Percentiles rank a stretch among this genome's conserved stretches.
phyloP scores from a whole-genome alignment of 2,113 vertebrate species.

The Panthera leo region DNA sequence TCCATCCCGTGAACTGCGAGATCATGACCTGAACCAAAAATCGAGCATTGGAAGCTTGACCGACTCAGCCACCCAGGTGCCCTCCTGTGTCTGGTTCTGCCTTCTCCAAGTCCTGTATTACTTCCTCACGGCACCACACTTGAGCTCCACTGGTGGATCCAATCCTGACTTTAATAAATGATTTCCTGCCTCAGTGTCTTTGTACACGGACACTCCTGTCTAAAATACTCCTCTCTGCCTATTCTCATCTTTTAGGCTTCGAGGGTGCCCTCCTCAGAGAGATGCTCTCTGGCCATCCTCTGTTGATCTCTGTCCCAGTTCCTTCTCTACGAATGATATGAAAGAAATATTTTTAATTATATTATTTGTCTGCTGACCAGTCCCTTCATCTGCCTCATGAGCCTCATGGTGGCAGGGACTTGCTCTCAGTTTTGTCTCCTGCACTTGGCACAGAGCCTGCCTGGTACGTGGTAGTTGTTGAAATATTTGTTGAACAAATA shows the following conservation, averaged over 20 bases:
- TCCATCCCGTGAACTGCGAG: no score
- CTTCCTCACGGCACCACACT: background rate
- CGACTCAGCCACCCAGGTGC: no score
- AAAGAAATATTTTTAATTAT: background rate
- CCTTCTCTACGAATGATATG: background rate
- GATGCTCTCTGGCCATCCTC: background rate
- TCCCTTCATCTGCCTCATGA: background rate
- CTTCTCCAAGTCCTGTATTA: background rate
- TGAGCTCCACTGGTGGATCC: background rate
- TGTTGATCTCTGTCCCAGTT: background rate
- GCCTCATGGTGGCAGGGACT: background rate
- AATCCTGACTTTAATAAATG: background rate
- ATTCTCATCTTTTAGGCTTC: background rate
- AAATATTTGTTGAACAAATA: background rate
- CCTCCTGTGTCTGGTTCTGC: background rate
- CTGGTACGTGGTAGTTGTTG: background rate
- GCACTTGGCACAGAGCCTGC: background rate
- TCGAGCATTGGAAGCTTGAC: no score
- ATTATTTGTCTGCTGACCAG: background rate
- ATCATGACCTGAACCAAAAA: no score
- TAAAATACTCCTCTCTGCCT: background rate
- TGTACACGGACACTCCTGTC: background rate
- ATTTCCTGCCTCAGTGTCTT: background rate
- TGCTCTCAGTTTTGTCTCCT: background rate
- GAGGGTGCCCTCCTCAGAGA: background rate